phyloP scores from a whole-genome alignment of 2,113 vertebrate genomes.

The Nerophis ophidion region DNA sequence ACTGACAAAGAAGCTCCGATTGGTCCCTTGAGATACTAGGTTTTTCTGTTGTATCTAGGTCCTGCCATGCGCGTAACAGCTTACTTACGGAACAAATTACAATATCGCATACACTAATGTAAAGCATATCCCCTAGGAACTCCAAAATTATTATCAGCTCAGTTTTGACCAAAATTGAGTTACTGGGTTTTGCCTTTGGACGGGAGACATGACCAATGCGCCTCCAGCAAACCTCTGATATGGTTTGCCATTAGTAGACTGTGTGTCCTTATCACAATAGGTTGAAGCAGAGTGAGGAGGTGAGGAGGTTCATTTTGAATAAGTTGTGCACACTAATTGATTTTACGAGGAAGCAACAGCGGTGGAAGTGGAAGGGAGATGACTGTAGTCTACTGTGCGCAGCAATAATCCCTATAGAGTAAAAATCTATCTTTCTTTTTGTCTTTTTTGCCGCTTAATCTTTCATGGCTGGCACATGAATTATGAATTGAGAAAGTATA shows the following conservation, averaged over 20 bases:
- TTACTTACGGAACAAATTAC: no score
- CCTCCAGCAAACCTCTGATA: background rate
- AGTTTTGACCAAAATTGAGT: no score
- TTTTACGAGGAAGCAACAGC: background rate
- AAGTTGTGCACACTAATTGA: background rate
- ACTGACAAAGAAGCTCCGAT: no score
- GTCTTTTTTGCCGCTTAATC: conserved; percentile 40
- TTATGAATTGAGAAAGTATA: conserved; percentile 33
- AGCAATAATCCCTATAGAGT: background rate
- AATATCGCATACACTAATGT: no score
- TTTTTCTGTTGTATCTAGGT: no score
- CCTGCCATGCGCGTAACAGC: no score
- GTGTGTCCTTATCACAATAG: background rate
- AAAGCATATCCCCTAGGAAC: no score
- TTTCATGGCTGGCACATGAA: conserved; percentile 45
- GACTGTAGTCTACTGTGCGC: background rate
- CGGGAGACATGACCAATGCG: no score
- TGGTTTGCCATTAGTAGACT: background rate
- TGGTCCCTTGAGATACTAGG: no score
- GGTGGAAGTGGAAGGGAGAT: background rate
- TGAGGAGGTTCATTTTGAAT: background rate
- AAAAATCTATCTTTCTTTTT: conserved; percentile 27
- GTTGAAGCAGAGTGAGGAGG: no score
- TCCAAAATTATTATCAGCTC: no score
- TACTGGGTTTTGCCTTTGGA: no score